Evolutionary conservation across 2,797 vertebrate genomes (phyloP).

Genomic region (Triplophysa yarkandensis): DNA sequence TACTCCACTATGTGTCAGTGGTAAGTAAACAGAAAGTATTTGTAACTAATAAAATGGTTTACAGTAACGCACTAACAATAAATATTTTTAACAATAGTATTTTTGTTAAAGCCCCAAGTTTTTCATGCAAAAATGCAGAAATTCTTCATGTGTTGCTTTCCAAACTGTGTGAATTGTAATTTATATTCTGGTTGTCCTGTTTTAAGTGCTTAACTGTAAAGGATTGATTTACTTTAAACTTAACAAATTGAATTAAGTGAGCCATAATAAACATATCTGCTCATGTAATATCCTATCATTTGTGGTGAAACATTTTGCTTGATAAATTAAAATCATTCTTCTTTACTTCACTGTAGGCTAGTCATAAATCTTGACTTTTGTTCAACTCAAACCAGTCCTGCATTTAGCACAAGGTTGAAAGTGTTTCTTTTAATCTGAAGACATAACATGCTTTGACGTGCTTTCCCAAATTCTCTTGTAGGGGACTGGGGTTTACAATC

Average conservation of each 20-base stretch:
- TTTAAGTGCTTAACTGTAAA: neutral
- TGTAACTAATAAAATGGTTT: neutral
- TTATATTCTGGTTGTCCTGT: neutral
- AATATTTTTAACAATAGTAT: neutral
- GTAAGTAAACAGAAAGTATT: conserved; percentile 69
- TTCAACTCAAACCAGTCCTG: too few relatives aligned
- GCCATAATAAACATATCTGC: too few relatives aligned
- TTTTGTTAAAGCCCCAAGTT: neutral
- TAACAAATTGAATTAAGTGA: neutral
- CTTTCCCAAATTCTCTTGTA: conserved; percentile 57
- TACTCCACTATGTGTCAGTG: conserved; percentile 87
- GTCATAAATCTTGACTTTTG: too few relatives aligned
- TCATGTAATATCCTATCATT: too few relatives aligned
- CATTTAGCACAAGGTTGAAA: too few relatives aligned
- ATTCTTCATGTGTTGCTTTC: neutral
- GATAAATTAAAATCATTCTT: too few relatives aligned
- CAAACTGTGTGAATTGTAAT: neutral
- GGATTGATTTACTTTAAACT: neutral
- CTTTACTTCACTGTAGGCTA: too few relatives aligned
- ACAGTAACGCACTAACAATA: neutral
- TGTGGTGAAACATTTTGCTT: too few relatives aligned
- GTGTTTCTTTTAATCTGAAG: neutral
- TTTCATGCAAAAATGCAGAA: neutral
- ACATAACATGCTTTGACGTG: neutral
- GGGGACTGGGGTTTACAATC: conserved; percentile 82